These are phyloP conservation scores for Cottoperca gobio DNA, from an alignment of 2,797 vertebrate species.

Conservation along the genomic window DNA sequence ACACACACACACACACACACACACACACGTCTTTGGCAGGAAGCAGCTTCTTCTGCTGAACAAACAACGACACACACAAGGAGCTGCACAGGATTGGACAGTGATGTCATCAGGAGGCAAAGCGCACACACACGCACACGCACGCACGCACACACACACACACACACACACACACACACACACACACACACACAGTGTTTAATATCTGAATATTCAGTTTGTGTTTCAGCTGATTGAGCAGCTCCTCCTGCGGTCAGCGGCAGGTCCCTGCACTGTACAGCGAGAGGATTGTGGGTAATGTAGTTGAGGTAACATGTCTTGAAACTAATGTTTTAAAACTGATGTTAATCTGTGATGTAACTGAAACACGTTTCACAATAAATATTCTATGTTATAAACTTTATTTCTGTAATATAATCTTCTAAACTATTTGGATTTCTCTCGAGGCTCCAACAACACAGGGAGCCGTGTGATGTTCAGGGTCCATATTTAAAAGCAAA, in stretches of 20 bases:
- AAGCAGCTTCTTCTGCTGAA: slow-evolving; percentile 59
- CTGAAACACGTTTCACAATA: not conserved
- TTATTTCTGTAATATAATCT: not conserved
- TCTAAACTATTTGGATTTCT: not conserved
- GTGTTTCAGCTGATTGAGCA: not conserved
- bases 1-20: not conserved
- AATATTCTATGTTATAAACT: not conserved
- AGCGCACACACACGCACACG: not conserved
- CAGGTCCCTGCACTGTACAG: not conserved
- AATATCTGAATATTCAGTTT: not conserved
- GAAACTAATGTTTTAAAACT: not conserved
- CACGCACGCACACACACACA: not conserved
- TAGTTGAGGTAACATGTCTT: slow-evolving; percentile 19
- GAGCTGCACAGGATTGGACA: slow-evolving; percentile 29
- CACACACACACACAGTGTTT: slow-evolving; percentile 4
- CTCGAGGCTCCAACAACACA: no score
- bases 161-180: not conserved
- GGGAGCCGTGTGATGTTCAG: not conserved
- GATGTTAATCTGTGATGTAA: not conserved
- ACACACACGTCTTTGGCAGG: slow-evolving; percentile 59
- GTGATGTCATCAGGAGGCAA: slow-evolving; percentile 23
- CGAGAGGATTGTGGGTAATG: slow-evolving; percentile 18
- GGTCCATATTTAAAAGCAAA: not conserved
- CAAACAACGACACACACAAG: slow-evolving; percentile 5
- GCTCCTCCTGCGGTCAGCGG: slow-evolving; percentile 26